A percentile compares a stretch with the other conserved stretches of the same genome.
These are phyloP conservation scores for rabbit (Oryctolagus cuniculus) DNA, from an alignment of 2,113 vertebrate genomes.

Conservation along the genomic window mOryCun1.1 NC_091433.1:133344001-133344500, in stretches of 20 bases:
- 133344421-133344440: conserved; percentile 29
- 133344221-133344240: not conserved
- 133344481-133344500: conserved; percentile 7
- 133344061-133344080: no score
- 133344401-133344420: not conserved
- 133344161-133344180: no score
- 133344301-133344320: not conserved
- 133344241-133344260: not conserved
- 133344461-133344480: not conserved
- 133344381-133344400: conserved; percentile 3
- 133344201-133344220: not conserved
- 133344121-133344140: no score
- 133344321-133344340: not conserved
- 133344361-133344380: not conserved
- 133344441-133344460: conserved; percentile 35
- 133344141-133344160: no score
- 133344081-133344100: no score
- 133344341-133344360: not conserved
- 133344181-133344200: not conserved
- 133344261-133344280: not conserved
- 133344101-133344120: no score
- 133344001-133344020: no score
- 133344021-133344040: no score
- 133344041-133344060: no score
- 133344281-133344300: not conserved